Evolutionary conservation across 2,888 invertebrate species (phyloP).

Genomic region (Kryphioiulus occultus): DNA sequence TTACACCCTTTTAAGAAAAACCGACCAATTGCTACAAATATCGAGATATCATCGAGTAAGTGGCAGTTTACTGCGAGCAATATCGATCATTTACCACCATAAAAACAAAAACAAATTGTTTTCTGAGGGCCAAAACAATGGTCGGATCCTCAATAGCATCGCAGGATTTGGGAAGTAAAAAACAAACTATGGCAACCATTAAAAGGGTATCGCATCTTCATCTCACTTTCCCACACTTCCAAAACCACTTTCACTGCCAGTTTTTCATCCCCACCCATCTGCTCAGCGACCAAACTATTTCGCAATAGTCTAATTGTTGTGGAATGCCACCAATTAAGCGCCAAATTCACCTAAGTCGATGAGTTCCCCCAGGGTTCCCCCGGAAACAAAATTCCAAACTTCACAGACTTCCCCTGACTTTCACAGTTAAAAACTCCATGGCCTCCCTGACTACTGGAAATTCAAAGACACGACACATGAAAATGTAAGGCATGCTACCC

Average conservation of each 20-base stretch:
- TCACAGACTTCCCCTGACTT: too few species aligned
- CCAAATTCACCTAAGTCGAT: too few species aligned
- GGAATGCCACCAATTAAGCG: too few species aligned
- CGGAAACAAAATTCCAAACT: too few species aligned
- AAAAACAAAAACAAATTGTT: background rate
- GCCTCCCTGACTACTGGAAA: too few species aligned
- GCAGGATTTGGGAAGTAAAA: background rate
- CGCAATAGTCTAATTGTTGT: too few species aligned
- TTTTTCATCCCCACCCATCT: too few species aligned
- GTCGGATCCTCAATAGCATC: background rate
- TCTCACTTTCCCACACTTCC: background rate
- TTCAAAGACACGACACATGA: too few species aligned
- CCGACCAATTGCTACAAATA: background rate
- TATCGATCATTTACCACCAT: background rate
- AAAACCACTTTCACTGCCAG: background rate
- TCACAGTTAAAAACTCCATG: too few species aligned
- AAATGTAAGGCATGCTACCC: too few species aligned
- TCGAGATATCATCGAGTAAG: background rate
- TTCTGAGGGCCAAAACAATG: background rate
- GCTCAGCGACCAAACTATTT: too few species aligned
- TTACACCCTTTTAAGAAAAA: background rate
- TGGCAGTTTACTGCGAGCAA: background rate
- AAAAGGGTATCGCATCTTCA: background rate
- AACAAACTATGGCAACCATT: background rate
- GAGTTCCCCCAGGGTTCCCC: too few species aligned